Evolutionary conservation across 1,140 invertebrate species (phyloP).

Genomic region (Drosophila yakuba): DNA sequence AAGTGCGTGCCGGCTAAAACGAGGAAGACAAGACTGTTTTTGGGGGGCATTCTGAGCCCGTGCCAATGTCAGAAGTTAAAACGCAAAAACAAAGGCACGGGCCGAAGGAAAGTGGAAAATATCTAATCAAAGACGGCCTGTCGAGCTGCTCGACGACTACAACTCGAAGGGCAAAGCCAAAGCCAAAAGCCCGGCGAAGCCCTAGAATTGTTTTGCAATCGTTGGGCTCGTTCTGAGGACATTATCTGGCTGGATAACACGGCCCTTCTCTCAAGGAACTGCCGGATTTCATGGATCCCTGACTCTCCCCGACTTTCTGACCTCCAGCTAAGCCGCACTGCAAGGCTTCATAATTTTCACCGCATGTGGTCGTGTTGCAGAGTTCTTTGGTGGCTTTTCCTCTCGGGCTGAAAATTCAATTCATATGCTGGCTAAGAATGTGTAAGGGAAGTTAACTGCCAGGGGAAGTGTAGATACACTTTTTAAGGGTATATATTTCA

Average conservation of each 20-base stretch:
- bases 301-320: slow-evolving; percentile 2
- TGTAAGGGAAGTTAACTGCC: no score
- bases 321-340: slow-evolving; percentile 51
- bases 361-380: slow-evolving; percentile 57
- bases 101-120: slow-evolving; percentile 71
- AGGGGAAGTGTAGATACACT: no score
- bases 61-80: slow-evolving; percentile 74
- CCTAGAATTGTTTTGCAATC: slow-evolving; percentile 71
- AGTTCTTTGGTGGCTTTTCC: slow-evolving; percentile 27
- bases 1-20: slow-evolving; percentile 58
- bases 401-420: slow-evolving; percentile 38
- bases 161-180: slow-evolving; percentile 56
- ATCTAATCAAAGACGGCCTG: slow-evolving; percentile 69
- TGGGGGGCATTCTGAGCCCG: slow-evolving; percentile 28
- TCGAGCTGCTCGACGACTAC: slow-evolving; percentile 18
- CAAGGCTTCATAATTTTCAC: slow-evolving; percentile 76
- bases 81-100: slow-evolving; percentile 40
- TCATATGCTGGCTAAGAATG: slow-evolving; percentile 9
- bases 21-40: slow-evolving; percentile 52
- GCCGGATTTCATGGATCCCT: slow-evolving; percentile 19
- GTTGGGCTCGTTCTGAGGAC: slow-evolving; percentile 39
- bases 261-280: slow-evolving; percentile 2
- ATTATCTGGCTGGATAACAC: slow-evolving; percentile 36
- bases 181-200: slow-evolving; percentile 43
- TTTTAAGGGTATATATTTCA: no score